Base-by-base conservation (phyloP, 2,888 invertebrate species). In the Orgyia antiqua region DNA sequence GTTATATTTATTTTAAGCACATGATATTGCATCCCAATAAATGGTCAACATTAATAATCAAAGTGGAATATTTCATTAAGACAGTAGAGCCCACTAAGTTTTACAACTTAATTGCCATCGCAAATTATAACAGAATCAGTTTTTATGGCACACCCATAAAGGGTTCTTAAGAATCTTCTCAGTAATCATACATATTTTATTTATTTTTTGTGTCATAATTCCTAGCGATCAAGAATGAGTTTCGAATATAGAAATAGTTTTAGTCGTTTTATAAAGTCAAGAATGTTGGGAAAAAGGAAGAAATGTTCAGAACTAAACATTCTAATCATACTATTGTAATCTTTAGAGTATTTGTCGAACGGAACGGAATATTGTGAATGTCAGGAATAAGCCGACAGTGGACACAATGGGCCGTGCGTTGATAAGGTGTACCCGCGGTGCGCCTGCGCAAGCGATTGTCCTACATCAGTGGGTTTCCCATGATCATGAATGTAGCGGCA, bases 81-180 rank as follows among this genome's bases (percentile, higher is more conserved):
- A 71, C 70, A 67, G 71, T 62, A 58, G 66, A 67, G 68, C 63
- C 68, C 68, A 70, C 71, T 74, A 69, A 76, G 67, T 74, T 84
- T 84, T 77, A 84, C 74, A 73, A 70, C 80, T 75, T 84, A 82
- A 84, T 84, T 75, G 74, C 70, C 64, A 68, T 79, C 63, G 82
- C 78, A 77, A 83, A 80, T 72, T 79, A 77, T 78, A 79, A 73
- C 77, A 69, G 71, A 64, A 67, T 71, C 69, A 64, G 63, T 78
- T 83, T 80, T 83, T 84, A 83, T 70, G 61, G 59, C 64, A 44
- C 53, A 51, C 55, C 61, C 64, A 63, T 67, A 61, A 66, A 60
- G 59, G 62, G 59, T 63, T 59, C 60, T 60, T 51, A 56, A 65
- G 65, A 72, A 68, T 70, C 42, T 41, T 41, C 35, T 33, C 38